Conservation (phyloP, 2,797 vertebrate species). For the Gymnodraco acuticeps region DNA sequence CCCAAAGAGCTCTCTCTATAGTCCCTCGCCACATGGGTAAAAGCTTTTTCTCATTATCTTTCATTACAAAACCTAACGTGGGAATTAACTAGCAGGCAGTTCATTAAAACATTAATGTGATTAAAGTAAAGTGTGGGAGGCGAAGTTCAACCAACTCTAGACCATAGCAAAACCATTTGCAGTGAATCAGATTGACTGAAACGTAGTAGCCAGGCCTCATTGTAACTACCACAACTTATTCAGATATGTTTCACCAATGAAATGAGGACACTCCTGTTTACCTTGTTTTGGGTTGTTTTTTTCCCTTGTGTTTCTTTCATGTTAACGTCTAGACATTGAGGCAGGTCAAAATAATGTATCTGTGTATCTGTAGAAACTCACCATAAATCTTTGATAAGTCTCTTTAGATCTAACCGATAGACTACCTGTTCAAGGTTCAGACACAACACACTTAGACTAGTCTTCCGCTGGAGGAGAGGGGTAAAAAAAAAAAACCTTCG, state of each 20-base stretch:
- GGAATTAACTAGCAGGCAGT: constrained; percentile 3
- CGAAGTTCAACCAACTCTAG: neutral
- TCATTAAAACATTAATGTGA: neutral
- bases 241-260: neutral
- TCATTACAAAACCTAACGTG: constrained; percentile 17
- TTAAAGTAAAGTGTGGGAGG: constrained; percentile 7
- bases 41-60: constrained; percentile 8
- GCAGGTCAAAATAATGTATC: neutral
- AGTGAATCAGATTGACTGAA: neutral
- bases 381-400: constrained; percentile 37
- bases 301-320: too few species aligned
- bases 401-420: constrained; percentile 29
- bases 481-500: constrained; percentile 24
- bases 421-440: constrained; percentile 13
- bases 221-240: neutral
- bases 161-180: constrained; percentile 1
- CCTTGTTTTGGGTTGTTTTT: neutral
- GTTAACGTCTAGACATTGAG: neutral
- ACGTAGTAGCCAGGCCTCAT: neutral
- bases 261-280: neutral
- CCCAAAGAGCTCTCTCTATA: constrained; percentile 14
- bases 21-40: constrained; percentile 15
- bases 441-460: neutral
- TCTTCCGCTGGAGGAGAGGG: constrained; percentile 4
- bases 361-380: constrained; percentile 14